Percentiles rank a stretch among this genome's conserved stretches.
phyloP scores from a whole-genome alignment of 2,888 invertebrate genomes.

The Druceiella hillmani region DNA sequence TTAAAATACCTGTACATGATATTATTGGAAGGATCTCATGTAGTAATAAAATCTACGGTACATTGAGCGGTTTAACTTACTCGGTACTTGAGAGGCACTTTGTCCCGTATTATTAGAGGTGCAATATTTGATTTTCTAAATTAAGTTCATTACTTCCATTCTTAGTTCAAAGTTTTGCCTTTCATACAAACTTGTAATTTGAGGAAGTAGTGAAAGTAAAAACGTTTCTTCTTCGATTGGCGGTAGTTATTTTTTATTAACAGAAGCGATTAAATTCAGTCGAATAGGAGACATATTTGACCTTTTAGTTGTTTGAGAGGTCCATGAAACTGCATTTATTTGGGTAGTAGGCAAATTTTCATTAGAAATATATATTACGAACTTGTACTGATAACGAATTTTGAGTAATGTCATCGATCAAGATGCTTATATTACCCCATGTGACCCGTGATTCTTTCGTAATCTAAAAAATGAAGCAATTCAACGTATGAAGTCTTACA shows the following conservation, averaged over 20 bases:
- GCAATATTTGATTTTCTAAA: too few relatives aligned
- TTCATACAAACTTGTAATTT: too few relatives aligned
- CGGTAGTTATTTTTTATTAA: constrained; percentile 17
- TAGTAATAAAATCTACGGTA: too few relatives aligned
- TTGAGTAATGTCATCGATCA: constrained; percentile 18
- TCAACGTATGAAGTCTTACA: constrained; percentile 19
- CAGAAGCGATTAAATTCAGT: constrained; percentile 22
- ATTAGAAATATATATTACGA: constrained; percentile 19
- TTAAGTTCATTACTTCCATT: too few relatives aligned
- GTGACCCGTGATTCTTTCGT: constrained; percentile 18
- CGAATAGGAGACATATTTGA: constrained; percentile 18
- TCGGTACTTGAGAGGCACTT: too few relatives aligned
- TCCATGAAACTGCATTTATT: constrained; percentile 18
- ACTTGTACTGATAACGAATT: too few relatives aligned
- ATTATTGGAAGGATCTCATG: too few relatives aligned
- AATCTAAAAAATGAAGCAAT: constrained; percentile 12
- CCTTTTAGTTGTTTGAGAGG: constrained; percentile 19
- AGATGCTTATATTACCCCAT: constrained; percentile 18
- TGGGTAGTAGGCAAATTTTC: constrained; percentile 15
- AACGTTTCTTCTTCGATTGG: constrained; percentile 18
- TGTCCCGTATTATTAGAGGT: too few relatives aligned
- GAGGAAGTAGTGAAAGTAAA: constrained; percentile 23
- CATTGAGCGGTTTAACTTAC: too few relatives aligned
- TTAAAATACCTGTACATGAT: too few relatives aligned
- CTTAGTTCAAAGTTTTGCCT: too few relatives aligned